Evolutionary conservation across 2,113 vertebrate species (phyloP), one percentile per base, ranked within the genome.

Genomic region (Sylvilagus bachmani): DNA sequence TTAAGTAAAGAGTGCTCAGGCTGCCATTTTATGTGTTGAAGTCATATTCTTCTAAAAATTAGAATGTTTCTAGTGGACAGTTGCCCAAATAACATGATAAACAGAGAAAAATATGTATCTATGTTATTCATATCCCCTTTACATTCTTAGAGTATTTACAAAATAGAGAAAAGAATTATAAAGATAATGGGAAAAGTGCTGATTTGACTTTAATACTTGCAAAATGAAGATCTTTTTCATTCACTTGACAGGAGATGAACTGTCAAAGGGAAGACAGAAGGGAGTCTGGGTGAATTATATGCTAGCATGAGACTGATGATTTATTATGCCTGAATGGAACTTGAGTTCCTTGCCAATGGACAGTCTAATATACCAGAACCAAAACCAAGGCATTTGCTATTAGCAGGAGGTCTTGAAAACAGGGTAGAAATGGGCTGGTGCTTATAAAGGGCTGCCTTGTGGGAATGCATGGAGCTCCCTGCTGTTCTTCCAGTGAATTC

Each of bases 171-270:
- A 73, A 75, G n/a, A 24, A 83, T 12, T 90, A 58, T 85, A 61
- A 96, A 97, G 94, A 94, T 96, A 94, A 82, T 80, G 74, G 89
- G 88, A 93, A 94, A 97, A 96, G 91, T 97, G 92, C 97, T 98
- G 97, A 98, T 98, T 97, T 97, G 96, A 97, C 96, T 97, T 97
- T 96, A 97, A 97, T 97, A 96, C 92, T 97, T 97, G 77, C 95
- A 97, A 97, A 98, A 98, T 95, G 94, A 98, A 98, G 93, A 79
- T 55, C 84, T 95, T 97, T 98, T 97, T 96, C 97, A 93, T 89
- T 0, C 5, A 75, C 97, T 97, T 97, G 78, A 89, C 62, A 90
- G 96, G 97, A 97, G 96, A 98, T 97, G 97, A 97, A 93, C 96
- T 97, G 95, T 96, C 97, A 98, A 96, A 97, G 71, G 91, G 92